Base-by-base conservation (phyloP, 2,797 vertebrate species). In the Scolopax rusticola region DNA sequence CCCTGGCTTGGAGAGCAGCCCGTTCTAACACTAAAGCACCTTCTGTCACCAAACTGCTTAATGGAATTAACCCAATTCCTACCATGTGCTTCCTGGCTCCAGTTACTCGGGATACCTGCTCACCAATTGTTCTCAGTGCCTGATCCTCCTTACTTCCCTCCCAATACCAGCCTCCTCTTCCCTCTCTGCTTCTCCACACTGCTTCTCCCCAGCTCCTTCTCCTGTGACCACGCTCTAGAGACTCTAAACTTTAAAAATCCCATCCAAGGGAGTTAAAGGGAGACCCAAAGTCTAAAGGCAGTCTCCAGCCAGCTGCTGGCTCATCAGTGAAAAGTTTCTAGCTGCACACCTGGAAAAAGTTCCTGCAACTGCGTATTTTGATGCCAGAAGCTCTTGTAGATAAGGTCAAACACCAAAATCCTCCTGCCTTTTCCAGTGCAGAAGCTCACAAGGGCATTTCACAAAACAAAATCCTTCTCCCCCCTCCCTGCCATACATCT, bases 41-140 rank as follows among this genome's bases (percentile, higher is more conserved):
- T 98, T 98, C 98, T 98, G 98, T 98, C 98, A 98, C 98, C 98
- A 98, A 98, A 98, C 98, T 98, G 98, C 98, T 98, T 98, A 98
- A 98, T 98, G 97, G 98, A 98, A 98, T 98, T 98, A 98, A 98
- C 98, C 98, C 98, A 98, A 96, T 98, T 98, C 97, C 97, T 92
- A 97, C 98, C 98, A 97, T 97, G 98, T 97, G 97, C 98, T 97
- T 97, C 97, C 96, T 97, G 97, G 97, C 97, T 97, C 67, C 90
- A 97, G 97, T 97, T 97, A 97, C 97, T 98, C 68, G 23, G 82
- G 97, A 98, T 98, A 98, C 98, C 98, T 98, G 98, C 96, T 97
- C 96, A 91, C 86, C 97, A 97, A 93, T 97, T 98, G 97, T 97
- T 98, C 97, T 96, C 97, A 83, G 95, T 86, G 96, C 95, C 96